A percentile compares a stretch with the other conserved stretches of the same genome.
Evolutionary conservation across 2,888 invertebrate genomes (phyloP).

Genomic region (Mamestra brassicae): DNA sequence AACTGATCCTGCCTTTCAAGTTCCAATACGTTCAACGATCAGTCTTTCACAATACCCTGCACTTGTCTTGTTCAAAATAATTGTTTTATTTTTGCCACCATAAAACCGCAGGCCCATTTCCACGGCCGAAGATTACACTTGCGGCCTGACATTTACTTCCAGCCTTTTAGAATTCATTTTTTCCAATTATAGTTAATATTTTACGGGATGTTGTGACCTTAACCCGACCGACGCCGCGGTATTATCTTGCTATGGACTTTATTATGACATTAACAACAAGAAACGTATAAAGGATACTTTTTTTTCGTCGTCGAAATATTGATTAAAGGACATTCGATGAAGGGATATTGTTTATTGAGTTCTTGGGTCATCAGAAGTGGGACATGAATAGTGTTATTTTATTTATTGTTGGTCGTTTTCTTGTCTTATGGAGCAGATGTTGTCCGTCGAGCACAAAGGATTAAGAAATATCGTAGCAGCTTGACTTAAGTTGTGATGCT

Average conservation of each 20-base stretch:
- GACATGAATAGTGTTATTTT: constrained; percentile 1
- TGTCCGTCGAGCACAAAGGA: neutral
- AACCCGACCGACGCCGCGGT: constrained; percentile 45
- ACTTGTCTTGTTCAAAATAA: constrained; percentile 29
- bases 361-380: constrained; percentile 14
- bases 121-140: constrained; percentile 66
- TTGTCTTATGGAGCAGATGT: constrained; percentile 12
- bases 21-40: constrained; percentile 27
- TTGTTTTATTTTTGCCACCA: constrained; percentile 54
- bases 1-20: constrained; percentile 20
- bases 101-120: constrained; percentile 62
- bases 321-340: constrained; percentile 39
- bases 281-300: constrained; percentile 39
- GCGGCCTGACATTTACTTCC: constrained; percentile 76
- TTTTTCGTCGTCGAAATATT: constrained; percentile 34
- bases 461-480: constrained; percentile 8
- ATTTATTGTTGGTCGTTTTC: constrained; percentile 23
- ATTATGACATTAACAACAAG: constrained; percentile 64
- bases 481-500: constrained; percentile 14
- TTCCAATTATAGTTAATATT: constrained; percentile 73
- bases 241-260: constrained; percentile 62
- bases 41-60: neutral
- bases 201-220: constrained; percentile 63
- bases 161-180: constrained; percentile 69
- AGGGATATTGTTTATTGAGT: constrained; percentile 27